Evolutionary conservation across 2,113 vertebrate genomes (phyloP).

Genomic region (Stigmatopora nigra): DNA sequence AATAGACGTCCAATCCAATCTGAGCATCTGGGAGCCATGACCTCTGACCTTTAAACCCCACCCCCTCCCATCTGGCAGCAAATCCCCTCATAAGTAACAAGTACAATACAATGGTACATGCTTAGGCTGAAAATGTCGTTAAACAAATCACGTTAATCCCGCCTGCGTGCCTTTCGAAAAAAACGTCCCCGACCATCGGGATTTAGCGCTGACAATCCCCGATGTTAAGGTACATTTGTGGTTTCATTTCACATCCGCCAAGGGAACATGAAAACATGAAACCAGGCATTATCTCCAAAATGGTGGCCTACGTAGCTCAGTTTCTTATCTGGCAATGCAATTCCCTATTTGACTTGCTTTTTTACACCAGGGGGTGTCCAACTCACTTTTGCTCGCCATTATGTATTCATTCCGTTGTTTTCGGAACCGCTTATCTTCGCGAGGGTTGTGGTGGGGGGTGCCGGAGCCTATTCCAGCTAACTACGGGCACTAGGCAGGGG

Average conservation of each 20-base stretch:
- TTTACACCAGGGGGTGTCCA: not conserved
- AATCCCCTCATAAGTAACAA: not conserved
- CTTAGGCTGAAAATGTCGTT: not conserved
- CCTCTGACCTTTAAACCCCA: not conserved
- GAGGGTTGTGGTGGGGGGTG: too few species aligned
- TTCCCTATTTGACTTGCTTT: not conserved
- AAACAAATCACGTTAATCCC: slow-evolving; percentile 5
- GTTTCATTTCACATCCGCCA: not conserved
- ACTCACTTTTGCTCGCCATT: too few species aligned
- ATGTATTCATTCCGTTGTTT: too few species aligned
- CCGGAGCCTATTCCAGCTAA: too few species aligned
- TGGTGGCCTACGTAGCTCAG: not conserved
- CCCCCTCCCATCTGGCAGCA: not conserved
- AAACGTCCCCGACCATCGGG: not conserved
- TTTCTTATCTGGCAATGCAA: slow-evolving; percentile 5
- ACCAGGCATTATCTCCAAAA: slow-evolving; percentile 3
- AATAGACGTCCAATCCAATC: too few species aligned
- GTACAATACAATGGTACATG: not conserved
- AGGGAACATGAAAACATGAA: slow-evolving; percentile 1
- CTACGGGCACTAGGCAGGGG: too few species aligned
- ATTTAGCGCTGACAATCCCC: not conserved
- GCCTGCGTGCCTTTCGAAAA: not conserved
- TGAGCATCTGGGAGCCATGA: too few species aligned
- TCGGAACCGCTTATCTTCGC: too few species aligned
- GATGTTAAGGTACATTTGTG: slow-evolving; percentile 1